Evolutionary conservation across 2,888 invertebrate species (phyloP), one percentile per base, ranked within the genome.

Genomic region (Zootermopsis nevadensis): DNA sequence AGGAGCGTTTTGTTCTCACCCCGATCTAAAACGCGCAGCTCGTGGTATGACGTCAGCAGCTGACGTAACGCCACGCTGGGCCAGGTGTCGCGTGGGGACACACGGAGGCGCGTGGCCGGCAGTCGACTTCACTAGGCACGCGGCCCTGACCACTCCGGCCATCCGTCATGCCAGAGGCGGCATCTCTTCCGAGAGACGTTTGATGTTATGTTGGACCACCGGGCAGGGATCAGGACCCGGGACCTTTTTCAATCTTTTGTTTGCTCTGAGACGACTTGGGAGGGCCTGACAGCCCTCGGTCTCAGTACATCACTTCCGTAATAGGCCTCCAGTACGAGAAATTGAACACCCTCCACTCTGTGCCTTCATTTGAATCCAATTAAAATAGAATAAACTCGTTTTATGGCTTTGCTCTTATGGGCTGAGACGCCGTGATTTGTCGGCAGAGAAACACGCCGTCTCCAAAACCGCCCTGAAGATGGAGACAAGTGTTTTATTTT

Each of bases 1-100:
- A 8, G 12, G 10, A 42, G 38, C 2, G 38, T 8, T 42, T 42
- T 42, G 38, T 42, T 42, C 15, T 12, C 38, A 42, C 38, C 10
- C 4, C 38, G 38, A 12, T 12, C 3, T 0, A 42, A 42, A 6
- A 15, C 15, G 10, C 7, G 3, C 38, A 42, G 38, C 7, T 42
- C 3, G 1, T 42, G 38, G 1, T 15, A 19, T 1, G n/a, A 48
- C 19, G 19, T 48, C 12, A 19, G 19, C 48, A 48, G 1, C 19
- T 48, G 48, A 48, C 48, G 48, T 48, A 48, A 60, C 60, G 12
- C 30, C 27, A 31, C 69, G 22, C 33, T 33, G 69, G 22, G 30
- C 69, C 69, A 69, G 69, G 69, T 69, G 69, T 74, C 74, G 74
- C 74, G 74, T 74, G 74, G 74, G 74, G 38, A 38, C 74, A 2